Evolutionary conservation across 53 echinoderm and acorn worm species (phyloP), one percentile per base, ranked within the genome.

Genomic region (Arbacia lixula): DNA sequence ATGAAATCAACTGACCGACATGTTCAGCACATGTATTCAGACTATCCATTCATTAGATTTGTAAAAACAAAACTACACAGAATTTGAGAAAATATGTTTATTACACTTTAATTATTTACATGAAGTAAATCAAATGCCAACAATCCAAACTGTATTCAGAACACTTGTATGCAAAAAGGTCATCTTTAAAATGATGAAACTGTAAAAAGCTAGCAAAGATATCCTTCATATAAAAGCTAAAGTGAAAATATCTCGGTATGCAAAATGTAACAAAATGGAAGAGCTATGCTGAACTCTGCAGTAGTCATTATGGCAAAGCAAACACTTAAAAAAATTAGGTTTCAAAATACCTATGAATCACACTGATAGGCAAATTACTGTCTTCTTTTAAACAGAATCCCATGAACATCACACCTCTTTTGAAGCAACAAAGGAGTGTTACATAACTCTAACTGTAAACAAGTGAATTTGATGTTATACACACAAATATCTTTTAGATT

Each of bases 231-330:
- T 49, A 81, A 81, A 81, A 81, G 82, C 82, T 81, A 81, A 81
- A 81, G 82, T 81, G 82, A 81, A 81, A 81, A 81, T 81, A 81
- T 63, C 51, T 63, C 63, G 43, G 40, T 81, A 81, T 61, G 63
- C 62, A 81, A 81, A 81, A 81, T 81, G 82, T 81, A 81, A 81
- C 51, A 81, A 81, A 81, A 81, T 81, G 82, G 82, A 81, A 81
- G 82, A 81, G 82, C 82, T 81, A 81, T 81, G 64, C 63, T 81
- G 82, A 81, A 81, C 82, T 81, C 82, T 81, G 82, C 82, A 81
- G 63, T 63, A 81, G 82, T 63, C 77, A 77, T 81, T 64, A 61
- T 81, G 82, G 82, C 82, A 81, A 81, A 81, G 43, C 64, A 81
- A 43, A 30, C 49, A 81, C 62, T 63, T 30, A 46, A 63, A 81